Evolutionary conservation across 1,140 invertebrate genomes (phyloP), one percentile per base, ranked within the genome.

Genomic region (Zaprionus davidi): DNA sequence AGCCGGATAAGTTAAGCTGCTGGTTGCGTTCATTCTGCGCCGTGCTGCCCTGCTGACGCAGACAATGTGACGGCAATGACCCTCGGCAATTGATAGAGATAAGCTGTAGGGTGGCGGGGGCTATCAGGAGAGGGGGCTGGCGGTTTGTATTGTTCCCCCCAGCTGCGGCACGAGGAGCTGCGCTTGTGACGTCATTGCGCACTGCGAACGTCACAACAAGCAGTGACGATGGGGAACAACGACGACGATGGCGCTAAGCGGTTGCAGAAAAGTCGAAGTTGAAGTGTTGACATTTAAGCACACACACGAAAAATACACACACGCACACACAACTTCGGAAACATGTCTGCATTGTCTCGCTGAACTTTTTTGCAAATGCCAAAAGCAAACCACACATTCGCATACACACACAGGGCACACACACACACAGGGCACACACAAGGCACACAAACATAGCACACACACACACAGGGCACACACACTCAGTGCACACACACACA

Each of bases 241-340:
- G 51, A 17, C 5, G 31, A 34, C 31, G 31, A 34, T 49, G 15
- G 12, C 12, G 28, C 1, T n/a, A 12, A 31, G 49, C 69, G 53
- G 76, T 71, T 85, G 65, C 81, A 84, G 81, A 82, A 85, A 88
- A 90, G 81, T 90, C 82, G 86, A 85, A 88, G 85, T 90, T 88
- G 82, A 88, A 88, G 85, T 85, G 85, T 90, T 88, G 85, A 88
- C 85, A 88, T 88, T 88, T 88, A 79, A 77, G 69, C 66, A 83
- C 78, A 72, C 31, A 65, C 53, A 49, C 60, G 36, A 20, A 71
- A 38, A 11, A 36, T 24, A 59, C 60, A 22, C 41, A 36, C 51
- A 75, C 41, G 51, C 41, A 51, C 63, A 68, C 34, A 38, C 56
- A 31, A 49, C 28, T 53, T 58, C 26, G 46, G 26, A 56, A 62